Percentiles rank a stretch among this genome's conserved stretches.
Conservation (phyloP, 2,113 vertebrate genomes). For the Ranitomeya variabilis region DNA sequence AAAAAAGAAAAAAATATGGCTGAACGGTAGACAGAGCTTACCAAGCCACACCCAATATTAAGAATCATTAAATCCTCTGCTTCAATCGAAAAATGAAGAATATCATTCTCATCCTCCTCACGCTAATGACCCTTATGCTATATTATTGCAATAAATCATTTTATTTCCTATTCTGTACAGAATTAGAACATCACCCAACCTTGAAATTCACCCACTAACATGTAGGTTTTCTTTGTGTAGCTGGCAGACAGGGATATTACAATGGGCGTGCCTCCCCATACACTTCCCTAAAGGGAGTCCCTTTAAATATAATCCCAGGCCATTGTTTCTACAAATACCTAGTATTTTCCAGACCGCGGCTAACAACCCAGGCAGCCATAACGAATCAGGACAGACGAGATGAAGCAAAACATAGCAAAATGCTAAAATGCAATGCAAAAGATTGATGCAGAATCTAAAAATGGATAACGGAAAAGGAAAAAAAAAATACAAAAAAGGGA, state of each 20-base stretch:
- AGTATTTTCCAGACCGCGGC: not conserved
- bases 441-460: not conserved
- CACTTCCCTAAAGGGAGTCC: constrained; percentile 61
- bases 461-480: not conserved
- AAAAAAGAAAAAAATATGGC: constrained; percentile 78
- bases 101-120: not conserved
- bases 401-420: not conserved
- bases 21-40: constrained; percentile 69
- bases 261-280: constrained; percentile 74
- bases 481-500: constrained; percentile 61
- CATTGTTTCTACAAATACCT: constrained; percentile 18
- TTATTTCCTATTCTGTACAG: not conserved
- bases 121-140: no score
- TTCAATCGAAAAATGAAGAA: not conserved
- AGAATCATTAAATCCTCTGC: constrained; percentile 49
- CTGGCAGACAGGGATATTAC: constrained; percentile 62
- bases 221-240: constrained; percentile 74
- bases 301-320: constrained; percentile 53
- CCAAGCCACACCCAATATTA: constrained; percentile 76
- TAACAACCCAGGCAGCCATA: not conserved
- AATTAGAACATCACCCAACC: not conserved
- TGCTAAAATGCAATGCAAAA: not conserved
- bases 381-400: not conserved
- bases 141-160: not conserved
- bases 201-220: constrained; percentile 20